phyloP scores from a whole-genome alignment of 2,888 invertebrate species.

The Agrochola circellaris region DNA sequence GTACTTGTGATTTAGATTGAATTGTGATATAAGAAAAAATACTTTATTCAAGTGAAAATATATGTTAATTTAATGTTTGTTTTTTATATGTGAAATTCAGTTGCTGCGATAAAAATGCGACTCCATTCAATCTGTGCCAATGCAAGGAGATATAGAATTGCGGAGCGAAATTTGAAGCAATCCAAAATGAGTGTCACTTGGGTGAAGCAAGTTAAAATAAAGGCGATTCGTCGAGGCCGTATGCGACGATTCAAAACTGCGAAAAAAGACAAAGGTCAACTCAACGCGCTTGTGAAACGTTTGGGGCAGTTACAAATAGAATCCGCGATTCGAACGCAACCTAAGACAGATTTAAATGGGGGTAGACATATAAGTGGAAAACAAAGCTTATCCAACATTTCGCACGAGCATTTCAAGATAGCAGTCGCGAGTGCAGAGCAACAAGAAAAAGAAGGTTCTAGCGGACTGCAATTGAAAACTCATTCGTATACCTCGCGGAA shows the following conservation, averaged over 20 bases:
- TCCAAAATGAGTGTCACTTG: not conserved
- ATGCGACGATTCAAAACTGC: not conserved
- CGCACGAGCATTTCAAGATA: not conserved
- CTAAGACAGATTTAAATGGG: not conserved
- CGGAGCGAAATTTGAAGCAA: not conserved
- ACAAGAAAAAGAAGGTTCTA: not conserved
- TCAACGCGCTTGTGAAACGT: slow-evolving; percentile 6
- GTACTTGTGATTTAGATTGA: too few relatives aligned
- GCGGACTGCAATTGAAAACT: not conserved
- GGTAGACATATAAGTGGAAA: not conserved
- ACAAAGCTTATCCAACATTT: not conserved
- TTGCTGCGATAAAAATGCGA: not conserved
- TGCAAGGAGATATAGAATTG: slow-evolving; percentile 24
- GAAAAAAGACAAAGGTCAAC: not conserved
- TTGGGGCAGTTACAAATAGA: slow-evolving; percentile 19
- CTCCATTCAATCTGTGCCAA: not conserved
- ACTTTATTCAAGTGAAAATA: not conserved
- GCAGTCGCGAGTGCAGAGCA: not conserved
- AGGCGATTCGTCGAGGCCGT: not conserved
- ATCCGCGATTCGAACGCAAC: not conserved
- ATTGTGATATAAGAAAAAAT: not conserved
- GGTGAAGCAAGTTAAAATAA: slow-evolving; percentile 19
- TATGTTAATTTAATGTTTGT: not conserved
- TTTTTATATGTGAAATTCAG: not conserved
- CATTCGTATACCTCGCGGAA: not conserved